Evolutionary conservation across 2,797 vertebrate species (phyloP).

Genomic region (Loris lydekkerianus): DNA sequence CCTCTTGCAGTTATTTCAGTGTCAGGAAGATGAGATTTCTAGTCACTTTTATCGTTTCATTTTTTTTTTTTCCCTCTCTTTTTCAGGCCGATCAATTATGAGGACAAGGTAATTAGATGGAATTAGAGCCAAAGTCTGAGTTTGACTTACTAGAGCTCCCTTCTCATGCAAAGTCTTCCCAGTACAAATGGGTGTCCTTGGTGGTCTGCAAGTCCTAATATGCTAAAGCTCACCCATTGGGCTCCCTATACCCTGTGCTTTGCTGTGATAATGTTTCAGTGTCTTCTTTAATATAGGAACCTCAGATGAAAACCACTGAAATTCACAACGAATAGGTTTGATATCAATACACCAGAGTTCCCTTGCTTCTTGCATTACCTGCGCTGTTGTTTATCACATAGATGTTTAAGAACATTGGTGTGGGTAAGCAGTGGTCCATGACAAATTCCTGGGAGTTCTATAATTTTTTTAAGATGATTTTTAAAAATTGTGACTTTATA

Average conservation of each 20-base stretch:
- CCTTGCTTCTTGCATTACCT: background rate
- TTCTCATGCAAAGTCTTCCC: background rate
- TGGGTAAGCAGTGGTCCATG: background rate
- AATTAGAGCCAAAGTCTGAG: background rate
- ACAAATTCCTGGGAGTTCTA: background rate
- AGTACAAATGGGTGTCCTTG: background rate
- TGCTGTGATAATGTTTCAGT: background rate
- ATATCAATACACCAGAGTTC: background rate
- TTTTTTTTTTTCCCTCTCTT: background rate
- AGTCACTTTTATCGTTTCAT: background rate
- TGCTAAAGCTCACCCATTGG: background rate
- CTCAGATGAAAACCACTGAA: background rate
- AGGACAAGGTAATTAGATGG: background rate
- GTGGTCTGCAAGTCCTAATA: background rate
- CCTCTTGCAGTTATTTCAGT: background rate
- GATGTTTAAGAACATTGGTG: background rate
- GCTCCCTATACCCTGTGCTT: background rate
- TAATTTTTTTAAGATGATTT: background rate
- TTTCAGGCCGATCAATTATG: background rate
- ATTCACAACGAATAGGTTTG: background rate
- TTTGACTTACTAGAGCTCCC: background rate
- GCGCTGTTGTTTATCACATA: background rate
- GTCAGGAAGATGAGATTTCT: background rate
- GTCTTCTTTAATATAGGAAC: background rate
- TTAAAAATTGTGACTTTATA: background rate